phyloP scores from a whole-genome alignment of 2,888 invertebrate genomes.

The Protodeltote pygarga region DNA sequence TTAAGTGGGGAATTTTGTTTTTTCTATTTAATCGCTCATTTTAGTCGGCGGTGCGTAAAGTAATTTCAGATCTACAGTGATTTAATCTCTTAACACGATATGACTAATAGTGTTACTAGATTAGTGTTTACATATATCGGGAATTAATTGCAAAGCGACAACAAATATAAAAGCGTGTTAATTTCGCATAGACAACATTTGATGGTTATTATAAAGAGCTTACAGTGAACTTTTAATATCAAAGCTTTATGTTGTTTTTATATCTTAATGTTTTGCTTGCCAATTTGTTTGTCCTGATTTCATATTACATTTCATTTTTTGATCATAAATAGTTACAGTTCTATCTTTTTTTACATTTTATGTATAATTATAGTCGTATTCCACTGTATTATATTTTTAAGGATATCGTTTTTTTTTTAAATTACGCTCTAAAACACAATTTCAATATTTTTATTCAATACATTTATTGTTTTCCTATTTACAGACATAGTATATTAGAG shows the following conservation, averaged over 20 bases:
- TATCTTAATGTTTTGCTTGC: conserved; percentile 50
- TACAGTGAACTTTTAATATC: conserved; percentile 29
- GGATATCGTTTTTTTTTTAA: not conserved
- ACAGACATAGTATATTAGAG: too few species aligned
- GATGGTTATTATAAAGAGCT: not conserved
- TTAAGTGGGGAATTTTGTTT: too few species aligned
- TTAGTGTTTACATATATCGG: not conserved
- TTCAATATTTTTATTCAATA: too few species aligned
- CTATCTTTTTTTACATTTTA: not conserved
- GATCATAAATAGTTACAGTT: conserved; percentile 4
- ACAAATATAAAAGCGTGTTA: not conserved
- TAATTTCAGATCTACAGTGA: too few species aligned
- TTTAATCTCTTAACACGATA: too few species aligned
- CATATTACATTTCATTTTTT: conserved; percentile 35
- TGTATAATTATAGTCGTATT: too few species aligned
- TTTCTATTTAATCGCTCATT: too few species aligned
- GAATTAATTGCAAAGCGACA: not conserved
- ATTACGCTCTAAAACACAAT: too few species aligned
- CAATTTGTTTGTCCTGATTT: conserved; percentile 33
- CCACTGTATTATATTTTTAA: not conserved
- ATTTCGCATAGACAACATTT: not conserved
- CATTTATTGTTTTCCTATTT: too few species aligned
- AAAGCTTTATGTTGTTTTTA: conserved; percentile 34
- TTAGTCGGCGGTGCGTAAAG: too few species aligned
- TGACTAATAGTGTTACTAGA: too few species aligned